Conservation (phyloP, 2,113 vertebrate genomes). For the Brevimyrus niger region DNA sequence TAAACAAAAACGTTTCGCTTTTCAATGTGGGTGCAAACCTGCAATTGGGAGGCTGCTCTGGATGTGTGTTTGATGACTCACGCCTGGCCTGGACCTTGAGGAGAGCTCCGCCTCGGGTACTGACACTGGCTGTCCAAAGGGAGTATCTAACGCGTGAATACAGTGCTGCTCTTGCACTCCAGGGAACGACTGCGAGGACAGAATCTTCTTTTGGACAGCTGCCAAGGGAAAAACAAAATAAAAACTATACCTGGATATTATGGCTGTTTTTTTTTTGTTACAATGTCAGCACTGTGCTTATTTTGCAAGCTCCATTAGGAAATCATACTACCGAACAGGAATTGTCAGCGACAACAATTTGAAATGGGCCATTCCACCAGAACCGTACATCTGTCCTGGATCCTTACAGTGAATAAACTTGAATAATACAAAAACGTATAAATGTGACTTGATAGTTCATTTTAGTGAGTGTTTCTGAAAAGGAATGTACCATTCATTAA, state of each 20-base stretch:
- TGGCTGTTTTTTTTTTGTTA: neutral
- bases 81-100: conserved; percentile 44
- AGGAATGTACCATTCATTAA: neutral
- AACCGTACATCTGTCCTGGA: neutral
- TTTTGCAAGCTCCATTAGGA: neutral
- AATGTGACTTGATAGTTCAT: neutral
- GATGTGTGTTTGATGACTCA: conserved; percentile 56
- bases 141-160: neutral
- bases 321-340: neutral
- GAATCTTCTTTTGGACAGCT: conserved; percentile 28
- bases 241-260: neutral
- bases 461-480: neutral
- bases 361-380: neutral
- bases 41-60: conserved; percentile 43
- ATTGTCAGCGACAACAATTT: neutral
- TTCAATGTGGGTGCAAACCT: conserved; percentile 46
- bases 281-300: neutral
- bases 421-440: neutral
- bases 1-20: neutral
- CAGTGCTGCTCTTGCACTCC: neutral
- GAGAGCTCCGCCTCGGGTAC: conserved; percentile 46
- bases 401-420: neutral
- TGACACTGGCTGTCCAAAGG: conserved; percentile 24
- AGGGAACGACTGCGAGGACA: conserved; percentile 12
- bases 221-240: neutral